Evolutionary conservation across 2,888 invertebrate species (phyloP), one percentile per base, ranked within the genome.

Genomic region (Agriopis leucophaearia): DNA sequence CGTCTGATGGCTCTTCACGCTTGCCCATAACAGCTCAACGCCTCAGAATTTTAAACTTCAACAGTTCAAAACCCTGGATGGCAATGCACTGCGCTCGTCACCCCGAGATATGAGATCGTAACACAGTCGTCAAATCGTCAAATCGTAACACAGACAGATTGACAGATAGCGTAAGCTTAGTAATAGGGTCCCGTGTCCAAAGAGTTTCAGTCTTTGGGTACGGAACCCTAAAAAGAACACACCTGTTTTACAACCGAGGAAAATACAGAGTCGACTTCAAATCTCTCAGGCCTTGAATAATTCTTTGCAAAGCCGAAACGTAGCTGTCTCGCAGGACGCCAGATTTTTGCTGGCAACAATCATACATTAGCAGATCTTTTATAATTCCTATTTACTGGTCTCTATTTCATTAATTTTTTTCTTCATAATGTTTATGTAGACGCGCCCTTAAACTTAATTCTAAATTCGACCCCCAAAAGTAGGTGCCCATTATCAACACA

Each of bases 231-330:
- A 40, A 42, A 55, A 55, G 18, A 60, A 57, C 42, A 61, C 48
- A 65, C 55, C 65, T 44, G 42, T 51, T 42, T 66, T 51, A 66
- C 48, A 67, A 54, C 55, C 47, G 51, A 68, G 62, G 67, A 35
- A 67, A 66, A 58, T 45, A 13, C 44, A 35, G 18, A 52, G 47
- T 60, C 12, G 27, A 45, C 27, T 67, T 36, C 48, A 66, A 66
- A 63, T 64, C 60, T 70, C 65, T 58, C 44, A 44, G 48, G 61
- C 56, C 57, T 51, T 74, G 66, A 74, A 72, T 74, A 65, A 72
- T 74, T 74, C 68, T 64, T 69, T 65, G 66, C 65, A 51, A 72
- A 68, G 66, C 57, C 56, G 67, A 63, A 70, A 65, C 69, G 61
- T 58, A 60, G 47, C 38, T 16, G 44, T 66, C 74, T 57, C 68